Conservation (phyloP, 2,113 vertebrate genomes). For the Hippocampus abdominalis region DNA sequence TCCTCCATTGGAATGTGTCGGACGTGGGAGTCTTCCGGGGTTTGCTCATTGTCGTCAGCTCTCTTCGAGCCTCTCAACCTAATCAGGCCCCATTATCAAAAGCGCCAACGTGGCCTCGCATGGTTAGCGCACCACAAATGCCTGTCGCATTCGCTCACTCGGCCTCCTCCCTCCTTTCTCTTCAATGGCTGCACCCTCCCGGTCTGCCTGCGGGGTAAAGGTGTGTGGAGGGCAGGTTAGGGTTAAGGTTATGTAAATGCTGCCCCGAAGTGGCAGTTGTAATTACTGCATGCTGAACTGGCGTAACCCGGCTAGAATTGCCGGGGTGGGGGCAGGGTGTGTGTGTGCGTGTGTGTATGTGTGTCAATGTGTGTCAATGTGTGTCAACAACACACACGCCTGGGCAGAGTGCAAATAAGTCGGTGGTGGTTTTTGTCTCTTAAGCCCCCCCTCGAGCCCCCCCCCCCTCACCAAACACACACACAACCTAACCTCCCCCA, state of each 20-base stretch:
- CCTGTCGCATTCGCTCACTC: not conserved
- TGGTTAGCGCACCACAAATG: not conserved
- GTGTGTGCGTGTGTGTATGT: not conserved
- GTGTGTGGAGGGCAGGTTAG: constrained; percentile 41
- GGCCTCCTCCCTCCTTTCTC: not conserved
- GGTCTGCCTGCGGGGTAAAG: constrained; percentile 3
- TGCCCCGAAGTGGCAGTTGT: constrained; percentile 70
- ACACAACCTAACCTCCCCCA: not conserved
- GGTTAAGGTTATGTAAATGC: constrained; percentile 70
- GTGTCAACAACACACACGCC: constrained; percentile 25
- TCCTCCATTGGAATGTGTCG: not conserved
- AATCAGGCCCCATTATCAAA: not conserved
- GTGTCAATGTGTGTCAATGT: not conserved
- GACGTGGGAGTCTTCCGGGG: not conserved
- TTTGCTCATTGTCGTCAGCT: not conserved
- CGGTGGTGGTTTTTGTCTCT: constrained; percentile 45
- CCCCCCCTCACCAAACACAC: constrained; percentile 39
- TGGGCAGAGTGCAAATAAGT: constrained; percentile 60
- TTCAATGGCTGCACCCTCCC: not conserved
- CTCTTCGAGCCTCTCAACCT: not conserved
- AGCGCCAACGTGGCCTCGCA: not conserved
- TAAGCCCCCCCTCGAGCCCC: constrained; percentile 25
- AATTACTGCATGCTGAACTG: constrained; percentile 65
- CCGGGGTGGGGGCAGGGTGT: too few species aligned
- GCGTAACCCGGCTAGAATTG: constrained; percentile 35